Base-by-base conservation (phyloP, 2,113 vertebrate genomes). In the Neopipo cinnamomea region DNA sequence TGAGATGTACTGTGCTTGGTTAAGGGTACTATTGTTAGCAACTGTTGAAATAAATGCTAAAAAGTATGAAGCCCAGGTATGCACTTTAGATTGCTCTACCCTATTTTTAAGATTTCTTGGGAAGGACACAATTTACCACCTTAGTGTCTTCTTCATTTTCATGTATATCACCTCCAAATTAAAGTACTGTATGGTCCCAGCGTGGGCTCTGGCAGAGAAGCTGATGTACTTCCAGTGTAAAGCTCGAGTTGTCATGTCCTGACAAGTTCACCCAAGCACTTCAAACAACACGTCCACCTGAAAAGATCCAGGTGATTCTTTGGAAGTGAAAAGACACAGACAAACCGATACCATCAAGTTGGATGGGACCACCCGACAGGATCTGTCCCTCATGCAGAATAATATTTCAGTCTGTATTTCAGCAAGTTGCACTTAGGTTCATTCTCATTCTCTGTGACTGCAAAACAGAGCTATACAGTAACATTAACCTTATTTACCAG, bases 401-500 rank as follows among this genome's bases (percentile, higher is more conserved):
- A 50, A 39, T 66, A 68, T 55, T 91, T 71, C 27, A 68, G 20
- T 62, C 67, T 46, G 6, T 67, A 30, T 47, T 46, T 79, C 30
- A 72, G 33, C 67, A 82, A 81, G 63, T 82, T 77, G 47, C 30
- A 11, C 28, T 77, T 47, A 20, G 31, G 71, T 84, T 94, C 44
- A 12, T 76, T 74, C 44, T 46, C 44, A 61, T 77, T 76, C 70
- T 42, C 56, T 11, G 8, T 55, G 58, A 28, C 55, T 82, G 56
- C 63, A 68, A 65, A 90, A 39, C 66, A 80, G 72, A 71, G 56
- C 85, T 39, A 6, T 35, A 14, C 30, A 35, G 37, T 35, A 66
- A 59, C 79, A 77, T 79, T 86, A 92, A 89, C 79, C 75, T 92
- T 96, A 80, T 95, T 93, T 95, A 83, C 81, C 41, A 14, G 20